phyloP scores from a whole-genome alignment of 1,140 invertebrate species.

The Anagrus nilaparvatae region DNA sequence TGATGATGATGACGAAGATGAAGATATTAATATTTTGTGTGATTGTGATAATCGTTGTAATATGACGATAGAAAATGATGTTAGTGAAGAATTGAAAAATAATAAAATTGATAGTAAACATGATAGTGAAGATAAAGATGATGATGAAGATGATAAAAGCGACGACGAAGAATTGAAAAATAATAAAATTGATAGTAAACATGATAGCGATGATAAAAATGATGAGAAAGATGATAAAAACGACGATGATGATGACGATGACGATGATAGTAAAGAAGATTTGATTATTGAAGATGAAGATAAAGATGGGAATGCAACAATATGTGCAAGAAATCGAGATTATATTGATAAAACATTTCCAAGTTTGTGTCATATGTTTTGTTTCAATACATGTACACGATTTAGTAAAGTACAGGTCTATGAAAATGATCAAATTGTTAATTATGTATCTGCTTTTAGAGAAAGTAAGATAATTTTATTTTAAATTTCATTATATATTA shows the following conservation, averaged over 20 bases:
- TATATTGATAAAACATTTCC: conserved; percentile 30
- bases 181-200: conserved; percentile 20
- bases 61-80: conserved; percentile 22
- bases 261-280: conserved; percentile 4
- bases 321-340: conserved; percentile 33
- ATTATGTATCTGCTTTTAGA: conserved; percentile 20
- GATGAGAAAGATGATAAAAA: conserved; percentile 19
- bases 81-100: too few species aligned
- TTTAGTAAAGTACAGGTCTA: conserved; percentile 19
- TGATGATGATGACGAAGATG: background rate
- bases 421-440: conserved; percentile 16
- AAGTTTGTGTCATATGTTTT: conserved; percentile 36
- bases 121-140: conserved; percentile 11
- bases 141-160: conserved; percentile 1
- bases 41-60: conserved; percentile 31
- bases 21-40: conserved; percentile 15
- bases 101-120: too few species aligned
- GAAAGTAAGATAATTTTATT: too few species aligned
- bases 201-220: conserved; percentile 12
- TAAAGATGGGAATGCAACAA: conserved; percentile 26
- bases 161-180: conserved; percentile 27
- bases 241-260: conserved; percentile 13
- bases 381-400: conserved; percentile 30
- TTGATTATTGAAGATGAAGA: conserved; percentile 28
- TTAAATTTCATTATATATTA: too few species aligned